A percentile compares a stretch with the other conserved stretches of the same genome.
Conservation (phyloP, 2,888 invertebrate species). For the Pherbina coryleti region DNA sequence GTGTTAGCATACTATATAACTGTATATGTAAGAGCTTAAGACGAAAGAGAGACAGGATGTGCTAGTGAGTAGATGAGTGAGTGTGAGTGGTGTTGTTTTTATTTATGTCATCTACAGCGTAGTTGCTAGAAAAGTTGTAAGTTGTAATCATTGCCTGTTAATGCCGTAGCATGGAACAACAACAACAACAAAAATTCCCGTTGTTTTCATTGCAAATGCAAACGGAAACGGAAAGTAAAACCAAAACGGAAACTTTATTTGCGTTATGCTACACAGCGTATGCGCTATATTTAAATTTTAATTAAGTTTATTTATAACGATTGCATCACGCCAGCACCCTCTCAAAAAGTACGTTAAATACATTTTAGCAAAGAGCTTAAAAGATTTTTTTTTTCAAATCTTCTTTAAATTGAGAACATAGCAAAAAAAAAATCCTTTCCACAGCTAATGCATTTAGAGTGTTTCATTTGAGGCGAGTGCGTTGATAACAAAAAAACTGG, state of each 20-base stretch:
- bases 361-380: too few relatives aligned
- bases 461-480: not conserved
- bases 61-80: not conserved
- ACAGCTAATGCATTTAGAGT: conserved; percentile 2
- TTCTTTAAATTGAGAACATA: too few relatives aligned
- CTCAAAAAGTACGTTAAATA: too few relatives aligned
- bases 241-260: conserved; percentile 16
- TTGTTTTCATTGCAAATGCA: too few relatives aligned
- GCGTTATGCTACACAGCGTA: not conserved
- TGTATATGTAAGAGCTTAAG: not conserved
- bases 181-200: not conserved
- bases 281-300: not conserved
- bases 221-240: not conserved
- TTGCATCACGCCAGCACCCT: not conserved
- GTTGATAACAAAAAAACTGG: too few relatives aligned
- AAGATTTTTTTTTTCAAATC: too few relatives aligned
- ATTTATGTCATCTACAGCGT: not conserved
- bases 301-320: not conserved
- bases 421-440: not conserved
- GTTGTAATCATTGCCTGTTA: not conserved
- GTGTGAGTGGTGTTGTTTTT: not conserved
- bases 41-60: not conserved
- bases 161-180: not conserved
- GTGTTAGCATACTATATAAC: conserved; percentile 39
- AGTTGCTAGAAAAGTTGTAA: not conserved